Conservation (phyloP, 2,888 invertebrate species). For the Cylindroiulus punctatus region DNA sequence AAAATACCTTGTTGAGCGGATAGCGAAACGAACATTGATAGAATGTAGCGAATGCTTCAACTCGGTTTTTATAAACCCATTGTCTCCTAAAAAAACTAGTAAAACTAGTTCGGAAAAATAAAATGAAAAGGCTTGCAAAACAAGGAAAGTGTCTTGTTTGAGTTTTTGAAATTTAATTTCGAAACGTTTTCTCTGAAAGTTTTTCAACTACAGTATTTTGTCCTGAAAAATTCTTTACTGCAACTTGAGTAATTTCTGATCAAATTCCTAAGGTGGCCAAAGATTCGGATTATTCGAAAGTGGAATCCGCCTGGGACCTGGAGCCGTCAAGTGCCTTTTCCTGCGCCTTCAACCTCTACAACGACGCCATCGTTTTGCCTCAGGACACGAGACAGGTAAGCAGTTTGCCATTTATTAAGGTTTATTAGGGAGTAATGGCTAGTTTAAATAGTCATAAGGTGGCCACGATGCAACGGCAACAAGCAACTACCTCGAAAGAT, state of each 20-base stretch:
- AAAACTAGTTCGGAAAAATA: neutral
- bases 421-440: neutral
- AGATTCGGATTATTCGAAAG: conserved; percentile 1
- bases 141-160: too few species aligned
- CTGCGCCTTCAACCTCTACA: conserved; percentile 47
- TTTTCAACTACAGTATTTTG: too few species aligned
- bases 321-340: conserved; percentile 46
- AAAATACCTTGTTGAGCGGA: too few species aligned
- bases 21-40: too few species aligned
- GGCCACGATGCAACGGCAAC: neutral
- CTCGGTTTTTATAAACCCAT: too few species aligned
- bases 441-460: neutral
- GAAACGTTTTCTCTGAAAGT: too few species aligned
- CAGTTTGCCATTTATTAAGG: neutral
- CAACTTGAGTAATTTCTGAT: too few species aligned
- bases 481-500: neutral
- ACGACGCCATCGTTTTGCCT: conserved; percentile 48
- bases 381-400: conserved; percentile 51
- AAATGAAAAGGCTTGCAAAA: too few species aligned
- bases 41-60: too few species aligned
- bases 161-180: too few species aligned
- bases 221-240: too few species aligned
- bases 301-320: conserved; percentile 29
- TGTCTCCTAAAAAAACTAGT: neutral
- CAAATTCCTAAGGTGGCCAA: neutral